phyloP scores from a whole-genome alignment of 2,113 vertebrate genomes.

The Syngnathus floridae region DNA sequence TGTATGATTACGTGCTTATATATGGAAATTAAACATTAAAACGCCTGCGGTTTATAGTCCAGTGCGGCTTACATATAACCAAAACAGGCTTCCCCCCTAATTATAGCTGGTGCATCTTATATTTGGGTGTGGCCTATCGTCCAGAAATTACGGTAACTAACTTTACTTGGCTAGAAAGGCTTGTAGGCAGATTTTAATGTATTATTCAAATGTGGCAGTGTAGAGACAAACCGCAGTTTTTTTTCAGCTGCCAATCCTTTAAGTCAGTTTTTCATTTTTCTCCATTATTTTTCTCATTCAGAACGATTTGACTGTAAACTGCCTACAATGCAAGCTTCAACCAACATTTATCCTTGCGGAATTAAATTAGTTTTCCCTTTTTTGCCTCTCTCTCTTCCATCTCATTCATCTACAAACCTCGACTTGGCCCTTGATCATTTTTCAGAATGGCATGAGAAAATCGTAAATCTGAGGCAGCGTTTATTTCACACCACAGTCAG shows the following conservation, averaged over 20 bases:
- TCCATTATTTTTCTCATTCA: conserved; percentile 44
- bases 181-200: conserved; percentile 26
- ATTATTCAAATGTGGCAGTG: conserved; percentile 5
- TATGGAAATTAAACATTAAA: no score
- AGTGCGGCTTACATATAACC: no score
- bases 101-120: no score
- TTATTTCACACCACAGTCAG: conserved; percentile 29
- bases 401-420: conserved; percentile 38
- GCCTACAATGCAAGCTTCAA: conserved; percentile 20
- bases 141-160: no score
- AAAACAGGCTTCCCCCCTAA: no score
- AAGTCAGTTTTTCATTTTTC: conserved; percentile 12
- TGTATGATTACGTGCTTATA: no score
- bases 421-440: conserved; percentile 37
- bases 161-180: background rate
- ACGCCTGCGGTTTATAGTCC: no score
- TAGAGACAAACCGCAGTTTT: conserved; percentile 30
- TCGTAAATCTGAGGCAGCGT: conserved; percentile 39
- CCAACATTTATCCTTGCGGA: conserved; percentile 43
- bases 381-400: background rate
- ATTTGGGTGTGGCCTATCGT: no score
- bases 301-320: conserved; percentile 21
- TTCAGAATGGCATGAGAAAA: conserved; percentile 35
- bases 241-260: conserved; percentile 5
- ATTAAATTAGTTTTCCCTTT: conserved; percentile 43